Evolutionary conservation across 64 coral and sea anemone species (phyloP).

Genomic region (Pachyseris speciosa): DNA sequence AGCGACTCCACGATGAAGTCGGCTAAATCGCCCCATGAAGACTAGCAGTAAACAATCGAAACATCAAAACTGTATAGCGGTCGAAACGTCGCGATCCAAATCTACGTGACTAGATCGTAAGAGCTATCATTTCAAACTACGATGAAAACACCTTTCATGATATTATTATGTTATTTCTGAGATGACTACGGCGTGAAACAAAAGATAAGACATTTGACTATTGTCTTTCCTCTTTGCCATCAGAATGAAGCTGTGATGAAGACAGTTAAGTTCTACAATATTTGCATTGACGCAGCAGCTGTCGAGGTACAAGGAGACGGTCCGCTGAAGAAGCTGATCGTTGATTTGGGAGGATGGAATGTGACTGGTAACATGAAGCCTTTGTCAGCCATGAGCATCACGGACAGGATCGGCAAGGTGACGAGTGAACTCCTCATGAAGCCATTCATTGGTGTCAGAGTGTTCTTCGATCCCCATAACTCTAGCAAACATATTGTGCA

Average conservation of each 20-base stretch:
- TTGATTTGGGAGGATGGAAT: conserved; percentile 78
- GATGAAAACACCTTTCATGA: too few relatives aligned
- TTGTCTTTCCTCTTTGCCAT: not conserved
- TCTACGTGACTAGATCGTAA: too few relatives aligned
- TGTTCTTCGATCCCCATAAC: conserved; percentile 44
- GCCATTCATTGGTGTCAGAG: conserved; percentile 63
- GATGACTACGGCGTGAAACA: too few relatives aligned
- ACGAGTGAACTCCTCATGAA: conserved; percentile 58
- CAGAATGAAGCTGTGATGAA: conserved; percentile 93
- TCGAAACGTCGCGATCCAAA: too few relatives aligned
- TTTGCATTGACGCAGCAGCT: conserved; percentile 49
- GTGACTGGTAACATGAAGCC: conserved; percentile 50
- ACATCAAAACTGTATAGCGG: too few relatives aligned
- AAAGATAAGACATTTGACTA: too few relatives aligned
- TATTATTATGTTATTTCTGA: too few relatives aligned
- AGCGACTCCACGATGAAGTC: too few relatives aligned
- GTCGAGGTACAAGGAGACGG: conserved; percentile 30
- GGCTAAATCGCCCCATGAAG: too few relatives aligned
- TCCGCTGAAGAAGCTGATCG: conserved; percentile 71
- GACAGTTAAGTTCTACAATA: conserved; percentile 59
- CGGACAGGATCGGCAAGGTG: conserved; percentile 53
- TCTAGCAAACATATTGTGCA: conserved; percentile 61
- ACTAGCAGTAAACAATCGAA: too few relatives aligned
- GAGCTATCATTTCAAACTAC: too few relatives aligned
- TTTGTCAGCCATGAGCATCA: not conserved